Evolutionary conservation across 1,140 invertebrate species (phyloP), one percentile per base, ranked within the genome.

Genomic region (Planococcus citri): DNA sequence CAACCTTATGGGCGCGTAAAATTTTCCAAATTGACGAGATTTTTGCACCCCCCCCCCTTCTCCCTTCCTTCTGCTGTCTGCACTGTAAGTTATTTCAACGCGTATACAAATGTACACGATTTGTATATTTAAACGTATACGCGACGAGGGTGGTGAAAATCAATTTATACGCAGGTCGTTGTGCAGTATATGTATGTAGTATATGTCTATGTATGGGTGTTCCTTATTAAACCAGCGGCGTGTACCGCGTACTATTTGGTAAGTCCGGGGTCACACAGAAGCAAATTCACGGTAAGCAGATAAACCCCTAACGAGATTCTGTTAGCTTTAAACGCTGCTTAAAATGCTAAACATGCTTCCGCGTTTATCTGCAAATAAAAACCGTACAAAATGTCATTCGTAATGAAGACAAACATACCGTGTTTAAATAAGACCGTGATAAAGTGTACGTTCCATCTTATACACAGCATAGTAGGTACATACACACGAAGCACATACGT

Each of bases 291-390:
- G 60, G 60, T 64, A 64, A 64, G 25, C 60, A 64, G 60, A 64
- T 64, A 64, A 64, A 64, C 60, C 60, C 25, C 25, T 64, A 64
- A 64, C 60, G 60, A 64, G 60, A 64, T 64, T 64, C 60, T 64
- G 60, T 25, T 22, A 64, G 60, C 22, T 64, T 64, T 64, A 64
- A 64, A 64, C 25, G 60, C 60, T 64, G 25, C 60, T 64, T 64
- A 64, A 64, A 64, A 64, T 64, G 60, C 60, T 64, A 64, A 64
- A 64, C 60, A 64, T 64, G 60, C 6, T 64, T 27, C 10, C 22
- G 22, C 60, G 60, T 64, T 64, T 64, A 64, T 64, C 60, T 64
- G 60, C 60, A 64, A 64, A 64, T 64, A 64, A 64, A 64, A 64
- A 64, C 60, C 60, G 60, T 64, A 64, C 60, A 64, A 64, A 64